Evolutionary conservation across 2,888 invertebrate species (phyloP).

Genomic region (Villa cingulata): DNA sequence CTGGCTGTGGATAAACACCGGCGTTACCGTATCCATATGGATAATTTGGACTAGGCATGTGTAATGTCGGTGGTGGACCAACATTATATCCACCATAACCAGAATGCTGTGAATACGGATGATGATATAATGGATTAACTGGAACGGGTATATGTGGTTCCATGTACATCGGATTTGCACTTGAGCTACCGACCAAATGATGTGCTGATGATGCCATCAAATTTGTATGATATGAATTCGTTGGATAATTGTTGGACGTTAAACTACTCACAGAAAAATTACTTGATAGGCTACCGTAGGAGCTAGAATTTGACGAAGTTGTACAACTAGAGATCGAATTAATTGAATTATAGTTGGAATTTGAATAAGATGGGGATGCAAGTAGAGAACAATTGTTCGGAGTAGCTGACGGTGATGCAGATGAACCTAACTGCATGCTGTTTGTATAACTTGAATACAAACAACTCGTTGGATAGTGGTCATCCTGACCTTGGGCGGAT

Average conservation of each 20-base stretch:
- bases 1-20: conserved; percentile 5
- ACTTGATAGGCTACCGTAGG: conserved; percentile 20
- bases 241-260: conserved; percentile 25
- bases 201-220: conserved; percentile 31
- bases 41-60: conserved; percentile 57
- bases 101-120: conserved; percentile 29
- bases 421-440: conserved; percentile 4
- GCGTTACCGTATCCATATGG: conserved; percentile 39
- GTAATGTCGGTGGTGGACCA: conserved; percentile 41
- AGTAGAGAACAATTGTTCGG: conserved; percentile 6
- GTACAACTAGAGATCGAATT: conserved; percentile 3
- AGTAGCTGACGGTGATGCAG: conserved; percentile 4
- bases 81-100: conserved; percentile 23
- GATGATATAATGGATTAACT: conserved; percentile 37
- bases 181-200: conserved; percentile 8
- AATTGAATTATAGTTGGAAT: conserved; percentile 1
- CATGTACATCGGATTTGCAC: conserved; percentile 32
- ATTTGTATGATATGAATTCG: conserved; percentile 32
- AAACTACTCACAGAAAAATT: conserved; percentile 38
- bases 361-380: conserved; percentile 4
- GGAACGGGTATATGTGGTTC: conserved; percentile 38
- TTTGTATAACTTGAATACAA: conserved; percentile 10
- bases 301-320: conserved; percentile 19
- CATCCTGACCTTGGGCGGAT: conserved; percentile 2
- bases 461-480: conserved; percentile 13